Base-by-base conservation (phyloP, 2,888 invertebrate species). In the Hypena proboscidalis region DNA sequence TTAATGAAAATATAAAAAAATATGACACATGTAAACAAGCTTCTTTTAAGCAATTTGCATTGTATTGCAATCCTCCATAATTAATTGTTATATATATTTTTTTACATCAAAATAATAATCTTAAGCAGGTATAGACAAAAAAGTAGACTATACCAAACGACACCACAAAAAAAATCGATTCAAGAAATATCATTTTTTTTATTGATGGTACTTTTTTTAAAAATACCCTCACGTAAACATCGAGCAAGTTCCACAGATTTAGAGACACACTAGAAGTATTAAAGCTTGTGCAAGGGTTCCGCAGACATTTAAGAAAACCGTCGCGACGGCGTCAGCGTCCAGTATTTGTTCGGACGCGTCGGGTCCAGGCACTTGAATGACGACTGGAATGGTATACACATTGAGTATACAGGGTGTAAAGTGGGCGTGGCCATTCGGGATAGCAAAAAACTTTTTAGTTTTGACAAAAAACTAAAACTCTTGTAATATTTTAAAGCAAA, bases 301-400 rank as follows among this genome's bases (percentile, higher is more conserved):
- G 39, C 30, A 42, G 51, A 43, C 19, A 44, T 21, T 76, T 81
- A 80, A 66, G 74, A 83, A 71, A 82, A 86, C 42, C 85, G 82
- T 45, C 86, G 71, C 9, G 84, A 68, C 7, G 85, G 81, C 9
- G 77, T 63, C 75, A 85, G 58, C 25, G 73, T 75, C 86, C 87
- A 87, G 60, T 80, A 84, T 58, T 82, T 85, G 78, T 72, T 76
- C 19, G 80, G 74, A 44, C 79, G 81, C 15, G 75, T 65, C 26
- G 74, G 54, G 55, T 85, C 84, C 65, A 82, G 58, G 64, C 73
- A 77, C 60, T 79, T 77, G 74, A 67, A 80, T 13, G 76, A 68
- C 34, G 74, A 79, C 85, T 86, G 69, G 62, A 75, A 56, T 44
- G n/a, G n/a, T 71, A 37, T 13, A 27, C 8, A 25, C 20, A 13